Evolutionary conservation across 2,797 vertebrate genomes (phyloP).

Genomic region (Pseudopleuronectes americanus): DNA sequence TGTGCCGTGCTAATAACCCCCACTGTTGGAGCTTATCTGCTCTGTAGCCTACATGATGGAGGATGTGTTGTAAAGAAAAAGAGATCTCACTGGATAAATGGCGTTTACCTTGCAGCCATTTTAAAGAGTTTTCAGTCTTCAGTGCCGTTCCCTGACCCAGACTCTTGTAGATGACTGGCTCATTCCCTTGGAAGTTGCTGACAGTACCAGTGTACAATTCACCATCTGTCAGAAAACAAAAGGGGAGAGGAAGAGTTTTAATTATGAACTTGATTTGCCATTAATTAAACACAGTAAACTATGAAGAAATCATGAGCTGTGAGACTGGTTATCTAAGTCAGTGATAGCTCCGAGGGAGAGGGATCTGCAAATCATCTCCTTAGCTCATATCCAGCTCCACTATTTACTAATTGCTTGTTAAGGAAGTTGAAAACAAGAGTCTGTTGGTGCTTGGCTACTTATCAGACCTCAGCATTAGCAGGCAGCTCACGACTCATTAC

Average conservation of each 20-base stretch:
- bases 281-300: conserved; percentile 22
- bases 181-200: conserved; percentile 96
- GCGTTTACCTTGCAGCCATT: conserved; percentile 92
- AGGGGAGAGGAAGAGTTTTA: not conserved
- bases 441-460: conserved; percentile 50
- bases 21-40: conserved; percentile 60
- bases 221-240: conserved; percentile 82
- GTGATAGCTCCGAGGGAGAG: conserved; percentile 3
- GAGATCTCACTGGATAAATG: conserved; percentile 19
- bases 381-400: conserved; percentile 48
- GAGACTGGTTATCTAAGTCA: conserved; percentile 1
- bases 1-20: conserved; percentile 58
- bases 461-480: conserved; percentile 49
- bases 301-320: conserved; percentile 6
- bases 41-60: conserved; percentile 42
- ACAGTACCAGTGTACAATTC: conserved; percentile 93
- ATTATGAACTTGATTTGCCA: conserved; percentile 4
- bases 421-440: conserved; percentile 47
- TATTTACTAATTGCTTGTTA: conserved; percentile 63
- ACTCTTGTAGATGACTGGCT: conserved; percentile 94
- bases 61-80: conserved; percentile 16
- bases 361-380: conserved; percentile 40
- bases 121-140: conserved; percentile 96
- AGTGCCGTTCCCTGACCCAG: conserved; percentile 88
- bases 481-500: conserved; percentile 57